Percentiles rank a stretch among this genome's conserved stretches.
Evolutionary conservation across 2,797 vertebrate species (phyloP).

Genomic region (Ibycter americanus): DNA sequence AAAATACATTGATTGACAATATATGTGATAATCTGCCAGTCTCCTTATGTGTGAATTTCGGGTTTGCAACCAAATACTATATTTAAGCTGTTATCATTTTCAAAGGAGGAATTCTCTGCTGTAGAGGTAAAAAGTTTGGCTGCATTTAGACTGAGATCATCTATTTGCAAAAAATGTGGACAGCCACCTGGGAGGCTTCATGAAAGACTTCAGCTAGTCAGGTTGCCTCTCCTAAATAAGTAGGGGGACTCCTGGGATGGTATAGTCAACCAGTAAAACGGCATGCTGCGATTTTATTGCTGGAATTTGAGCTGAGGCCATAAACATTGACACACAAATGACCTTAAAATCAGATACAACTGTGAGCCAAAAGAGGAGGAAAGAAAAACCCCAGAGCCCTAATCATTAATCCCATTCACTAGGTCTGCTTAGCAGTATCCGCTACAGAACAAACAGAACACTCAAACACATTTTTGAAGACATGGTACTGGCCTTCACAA

Average conservation of each 20-base stretch:
- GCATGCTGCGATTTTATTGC: background rate
- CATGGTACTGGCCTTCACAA: background rate
- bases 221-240: background rate
- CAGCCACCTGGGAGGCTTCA: background rate
- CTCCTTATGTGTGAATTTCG: constrained; percentile 69
- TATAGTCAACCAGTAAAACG: background rate
- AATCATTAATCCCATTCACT: background rate
- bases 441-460: background rate
- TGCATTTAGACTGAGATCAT: background rate
- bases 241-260: background rate
- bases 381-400: background rate
- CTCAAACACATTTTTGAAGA: background rate
- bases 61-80: constrained; percentile 72
- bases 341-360: constrained; percentile 10
- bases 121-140: constrained; percentile 51
- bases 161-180: background rate
- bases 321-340: background rate
- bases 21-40: constrained; percentile 70
- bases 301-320: constrained; percentile 12
- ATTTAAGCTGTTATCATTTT: constrained; percentile 72
- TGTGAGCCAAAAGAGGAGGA: background rate
- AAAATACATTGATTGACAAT: constrained; percentile 75
- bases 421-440: background rate
- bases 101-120: constrained; percentile 70
- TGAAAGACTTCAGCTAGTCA: background rate